phyloP scores from a whole-genome alignment of 1,140 invertebrate species.

The Geopemphigus sp. region DNA sequence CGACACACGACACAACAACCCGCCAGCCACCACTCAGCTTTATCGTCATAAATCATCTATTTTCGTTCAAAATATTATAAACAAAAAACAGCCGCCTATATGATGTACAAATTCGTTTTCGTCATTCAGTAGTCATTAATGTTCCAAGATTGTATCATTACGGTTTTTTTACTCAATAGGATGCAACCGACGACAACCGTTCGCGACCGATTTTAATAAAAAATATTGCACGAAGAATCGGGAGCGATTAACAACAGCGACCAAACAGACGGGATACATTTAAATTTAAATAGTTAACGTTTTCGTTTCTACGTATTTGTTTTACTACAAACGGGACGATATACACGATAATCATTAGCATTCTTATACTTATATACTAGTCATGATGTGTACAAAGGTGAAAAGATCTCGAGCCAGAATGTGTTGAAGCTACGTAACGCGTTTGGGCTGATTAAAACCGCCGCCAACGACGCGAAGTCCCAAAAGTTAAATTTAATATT shows the following conservation, averaged over 20 bases:
- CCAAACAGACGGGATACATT: too few relatives aligned
- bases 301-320: too few relatives aligned
- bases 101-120: not conserved
- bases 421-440: too few relatives aligned
- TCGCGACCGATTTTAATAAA: too few relatives aligned
- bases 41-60: constrained; percentile 1
- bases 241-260: too few relatives aligned
- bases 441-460: not conserved
- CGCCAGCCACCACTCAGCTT: too few relatives aligned
- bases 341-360: too few relatives aligned
- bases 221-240: too few relatives aligned
- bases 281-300: too few relatives aligned
- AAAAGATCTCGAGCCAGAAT: not conserved
- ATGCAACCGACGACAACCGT: too few relatives aligned
- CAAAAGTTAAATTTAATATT: not conserved
- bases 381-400: not conserved
- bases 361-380: not conserved
- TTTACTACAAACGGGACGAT: too few relatives aligned
- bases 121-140: not conserved
- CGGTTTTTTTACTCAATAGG: too few relatives aligned
- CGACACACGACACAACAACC: not conserved
- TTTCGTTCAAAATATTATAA: not conserved
- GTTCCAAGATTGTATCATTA: not conserved
- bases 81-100: not conserved
- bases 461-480: not conserved